phyloP scores from a whole-genome alignment of 2,888 invertebrate genomes.

The Cataglyphis albicans region DNA sequence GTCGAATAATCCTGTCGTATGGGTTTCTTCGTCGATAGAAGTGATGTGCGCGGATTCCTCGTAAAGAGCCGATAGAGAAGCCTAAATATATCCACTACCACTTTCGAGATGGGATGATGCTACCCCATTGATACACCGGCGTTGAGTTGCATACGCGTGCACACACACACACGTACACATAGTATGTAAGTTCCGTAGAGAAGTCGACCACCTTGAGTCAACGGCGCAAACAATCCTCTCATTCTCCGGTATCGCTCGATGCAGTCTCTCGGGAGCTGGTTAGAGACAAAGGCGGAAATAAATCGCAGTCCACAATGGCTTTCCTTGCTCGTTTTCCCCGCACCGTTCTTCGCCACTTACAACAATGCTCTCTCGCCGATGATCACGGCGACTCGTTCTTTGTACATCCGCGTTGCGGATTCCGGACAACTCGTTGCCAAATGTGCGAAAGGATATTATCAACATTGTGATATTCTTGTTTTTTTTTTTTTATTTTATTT shows the following conservation, averaged over 20 bases:
- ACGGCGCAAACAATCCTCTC: conserved; percentile 74
- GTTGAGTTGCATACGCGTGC: not conserved
- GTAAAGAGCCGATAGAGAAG: conserved; percentile 25
- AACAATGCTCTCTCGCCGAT: conserved; percentile 60
- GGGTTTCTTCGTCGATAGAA: conserved; percentile 57
- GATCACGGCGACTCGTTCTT: conserved; percentile 56
- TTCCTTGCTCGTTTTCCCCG: conserved; percentile 55
- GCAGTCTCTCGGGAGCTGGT: conserved; percentile 73
- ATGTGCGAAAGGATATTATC: conserved; percentile 3
- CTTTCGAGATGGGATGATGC: conserved; percentile 17
- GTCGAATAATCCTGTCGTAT: conserved; percentile 57
- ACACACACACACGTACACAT: not conserved
- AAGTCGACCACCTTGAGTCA: conserved; percentile 70
- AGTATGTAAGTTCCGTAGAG: conserved; percentile 58
- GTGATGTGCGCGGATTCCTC: conserved; percentile 47
- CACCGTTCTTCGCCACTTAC: conserved; percentile 59
- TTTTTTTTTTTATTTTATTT: not conserved
- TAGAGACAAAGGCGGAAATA: conserved; percentile 77
- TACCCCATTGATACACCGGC: conserved; percentile 3
- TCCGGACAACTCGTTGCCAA: not conserved
- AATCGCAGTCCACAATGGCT: conserved; percentile 71
- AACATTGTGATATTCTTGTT: not conserved
- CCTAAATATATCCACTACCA: conserved; percentile 63
- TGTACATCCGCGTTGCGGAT: conserved; percentile 3
- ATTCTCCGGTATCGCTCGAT: conserved; percentile 71